Conservation (phyloP, 1,140 invertebrate species). For the Arion vulgaris region DNA sequence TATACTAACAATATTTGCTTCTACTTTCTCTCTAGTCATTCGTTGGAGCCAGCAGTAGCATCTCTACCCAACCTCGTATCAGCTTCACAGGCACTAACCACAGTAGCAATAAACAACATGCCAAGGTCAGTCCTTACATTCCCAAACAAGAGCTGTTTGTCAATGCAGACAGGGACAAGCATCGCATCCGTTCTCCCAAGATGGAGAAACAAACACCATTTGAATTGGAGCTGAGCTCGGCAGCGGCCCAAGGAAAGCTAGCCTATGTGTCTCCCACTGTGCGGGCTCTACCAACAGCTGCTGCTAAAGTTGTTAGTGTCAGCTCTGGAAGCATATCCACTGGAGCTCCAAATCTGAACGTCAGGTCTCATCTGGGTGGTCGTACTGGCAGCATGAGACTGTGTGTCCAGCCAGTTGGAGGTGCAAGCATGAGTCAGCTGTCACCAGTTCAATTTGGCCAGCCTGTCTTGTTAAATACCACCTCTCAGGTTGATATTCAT, state of each 20-base stretch:
- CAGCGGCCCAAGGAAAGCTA: conserved; percentile 67
- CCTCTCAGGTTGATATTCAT: conserved; percentile 54
- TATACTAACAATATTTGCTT: too few species aligned
- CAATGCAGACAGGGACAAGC: conserved; percentile 24
- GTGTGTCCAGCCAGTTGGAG: conserved; percentile 45
- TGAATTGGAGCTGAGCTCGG: conserved; percentile 59
- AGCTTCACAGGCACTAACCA: conserved; percentile 23
- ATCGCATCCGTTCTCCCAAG: conserved; percentile 52
- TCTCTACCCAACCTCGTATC: not conserved
- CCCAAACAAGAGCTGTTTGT: conserved; percentile 54
- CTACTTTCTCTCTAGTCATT: not conserved
- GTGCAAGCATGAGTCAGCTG: conserved; percentile 57
- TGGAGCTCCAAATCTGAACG: conserved; percentile 2
- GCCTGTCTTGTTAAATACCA: conserved; percentile 64
- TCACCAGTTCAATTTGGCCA: conserved; percentile 69
- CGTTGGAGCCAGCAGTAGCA: conserved; percentile 28
- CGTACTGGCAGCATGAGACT: conserved; percentile 15
- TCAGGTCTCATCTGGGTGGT: conserved; percentile 40
- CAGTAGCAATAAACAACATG: conserved; percentile 47
- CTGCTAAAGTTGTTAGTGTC: conserved; percentile 45
- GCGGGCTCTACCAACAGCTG: conserved; percentile 44
- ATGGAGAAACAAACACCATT: conserved; percentile 54
- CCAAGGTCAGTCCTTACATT: conserved; percentile 62
- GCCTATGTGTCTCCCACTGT: conserved; percentile 68
- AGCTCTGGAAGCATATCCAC: conserved; percentile 41